These are phyloP conservation scores for Teleogryllus occipitalis DNA, from an alignment of 1,140 invertebrate species.

Conservation along the genomic window DNA sequence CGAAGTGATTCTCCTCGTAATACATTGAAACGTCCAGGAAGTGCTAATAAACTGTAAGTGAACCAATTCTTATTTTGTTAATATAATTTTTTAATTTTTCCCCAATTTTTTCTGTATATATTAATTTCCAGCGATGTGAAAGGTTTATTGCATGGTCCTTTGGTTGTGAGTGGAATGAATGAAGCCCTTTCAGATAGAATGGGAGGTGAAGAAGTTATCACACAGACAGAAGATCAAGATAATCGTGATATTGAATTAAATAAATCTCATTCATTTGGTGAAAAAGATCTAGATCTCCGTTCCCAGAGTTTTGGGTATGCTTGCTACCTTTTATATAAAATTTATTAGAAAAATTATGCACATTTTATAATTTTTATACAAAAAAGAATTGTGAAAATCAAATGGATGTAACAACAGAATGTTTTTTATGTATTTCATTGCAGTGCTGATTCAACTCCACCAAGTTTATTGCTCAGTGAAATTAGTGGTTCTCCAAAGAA, in stretches of 20 bases:
- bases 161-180: not conserved
- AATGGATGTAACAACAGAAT: not conserved
- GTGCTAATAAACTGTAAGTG: not conserved
- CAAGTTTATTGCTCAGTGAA: conserved; percentile 31
- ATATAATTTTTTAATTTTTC: not conserved
- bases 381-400: not conserved
- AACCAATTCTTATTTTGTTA: not conserved
- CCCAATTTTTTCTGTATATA: not conserved
- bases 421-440: conserved; percentile 13
- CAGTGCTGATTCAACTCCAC: conserved; percentile 32
- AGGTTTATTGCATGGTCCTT: not conserved
- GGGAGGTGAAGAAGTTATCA: conserved; percentile 8
- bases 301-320: conserved; percentile 22
- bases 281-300: conserved; percentile 16
- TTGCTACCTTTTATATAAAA: not conserved
- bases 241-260: conserved; percentile 15
- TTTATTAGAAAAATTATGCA: not conserved
- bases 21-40: conserved; percentile 10
- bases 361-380: not conserved
- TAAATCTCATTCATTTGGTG: conserved; percentile 17
- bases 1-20: conserved; percentile 18
- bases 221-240: conserved; percentile 10
- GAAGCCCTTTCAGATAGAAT: conserved; percentile 11
- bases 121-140: not conserved
- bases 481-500: conserved; percentile 30